A percentile compares a stretch with the other conserved stretches of the same genome.
Conservation (phyloP, 2,888 invertebrate species). For the Exocentrus adspersus region DNA sequence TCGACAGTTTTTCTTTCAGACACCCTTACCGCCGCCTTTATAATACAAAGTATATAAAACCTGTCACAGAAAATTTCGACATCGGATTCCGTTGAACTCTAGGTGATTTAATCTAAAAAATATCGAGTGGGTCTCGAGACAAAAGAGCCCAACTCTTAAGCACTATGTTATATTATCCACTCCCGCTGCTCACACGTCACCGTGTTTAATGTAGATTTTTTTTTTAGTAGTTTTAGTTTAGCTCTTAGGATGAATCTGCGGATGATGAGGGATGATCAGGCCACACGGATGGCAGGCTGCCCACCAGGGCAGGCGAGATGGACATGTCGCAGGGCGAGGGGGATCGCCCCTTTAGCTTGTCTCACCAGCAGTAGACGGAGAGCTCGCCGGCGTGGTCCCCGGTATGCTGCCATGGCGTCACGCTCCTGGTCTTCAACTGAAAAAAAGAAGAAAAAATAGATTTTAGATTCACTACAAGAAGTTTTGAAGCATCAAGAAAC, state of each 20-base stretch:
- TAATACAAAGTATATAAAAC: constrained; percentile 29
- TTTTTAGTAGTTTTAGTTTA: constrained; percentile 35
- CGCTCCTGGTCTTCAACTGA: constrained; percentile 80
- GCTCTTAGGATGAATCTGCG: constrained; percentile 31
- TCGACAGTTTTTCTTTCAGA: not conserved
- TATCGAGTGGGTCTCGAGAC: constrained; percentile 32
- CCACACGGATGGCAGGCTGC: constrained; percentile 50
- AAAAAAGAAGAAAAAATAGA: constrained; percentile 53
- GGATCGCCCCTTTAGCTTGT: constrained; percentile 59
- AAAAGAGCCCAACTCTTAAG: constrained; percentile 33
- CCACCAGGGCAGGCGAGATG: constrained; percentile 42
- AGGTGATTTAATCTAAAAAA: constrained; percentile 45
- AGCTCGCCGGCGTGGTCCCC: constrained; percentile 78
- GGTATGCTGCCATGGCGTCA: constrained; percentile 79
- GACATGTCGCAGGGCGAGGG: constrained; percentile 52
- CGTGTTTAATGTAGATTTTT: constrained; percentile 17
- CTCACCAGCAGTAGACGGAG: constrained; percentile 85
- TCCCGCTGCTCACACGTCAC: constrained; percentile 28
- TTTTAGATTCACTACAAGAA: too few species aligned
- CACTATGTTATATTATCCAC: constrained; percentile 26
- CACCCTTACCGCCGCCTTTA: not conserved
- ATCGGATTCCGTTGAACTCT: constrained; percentile 42
- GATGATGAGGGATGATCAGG: constrained; percentile 43
- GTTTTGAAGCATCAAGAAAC: too few species aligned
- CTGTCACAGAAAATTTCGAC: constrained; percentile 32